Conservation (phyloP, 2,797 vertebrate genomes). For the Lagocephalus sceleratus region DNA sequence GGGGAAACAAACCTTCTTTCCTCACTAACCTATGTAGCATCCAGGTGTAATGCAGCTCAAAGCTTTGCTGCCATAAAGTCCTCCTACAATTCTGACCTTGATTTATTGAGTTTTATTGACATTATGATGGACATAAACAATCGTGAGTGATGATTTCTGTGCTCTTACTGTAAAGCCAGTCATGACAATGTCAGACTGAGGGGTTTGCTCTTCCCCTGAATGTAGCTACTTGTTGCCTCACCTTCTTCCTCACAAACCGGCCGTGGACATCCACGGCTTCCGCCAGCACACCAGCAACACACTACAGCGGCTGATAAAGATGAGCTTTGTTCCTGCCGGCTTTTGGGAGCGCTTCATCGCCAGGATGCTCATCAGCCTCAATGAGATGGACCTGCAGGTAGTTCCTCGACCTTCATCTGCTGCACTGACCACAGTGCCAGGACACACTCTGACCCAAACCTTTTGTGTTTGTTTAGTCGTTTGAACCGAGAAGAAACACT, state of each 20-base stretch:
- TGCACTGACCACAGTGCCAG: neutral
- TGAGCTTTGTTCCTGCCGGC: constrained; percentile 96
- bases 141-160: no score
- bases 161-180: no score
- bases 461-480: constrained; percentile 75
- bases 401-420: neutral
- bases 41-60: no score
- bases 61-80: no score
- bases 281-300: constrained; percentile 83
- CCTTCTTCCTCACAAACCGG: constrained; percentile 92
- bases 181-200: neutral
- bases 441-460: no score
- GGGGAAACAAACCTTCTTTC: no score
- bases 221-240: constrained; percentile 93
- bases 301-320: constrained; percentile 93
- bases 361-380: constrained; percentile 94
- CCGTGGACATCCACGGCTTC: constrained; percentile 86
- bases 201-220: neutral
- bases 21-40: no score
- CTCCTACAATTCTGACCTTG: no score
- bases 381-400: constrained; percentile 97
- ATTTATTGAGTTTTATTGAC: no score
- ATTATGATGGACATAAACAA: no score
- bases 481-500: constrained; percentile 81
- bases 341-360: constrained; percentile 98